Evolutionary conservation across 2,888 invertebrate species (phyloP), one percentile per base, ranked within the genome.

Genomic region (Allygus modestus): DNA sequence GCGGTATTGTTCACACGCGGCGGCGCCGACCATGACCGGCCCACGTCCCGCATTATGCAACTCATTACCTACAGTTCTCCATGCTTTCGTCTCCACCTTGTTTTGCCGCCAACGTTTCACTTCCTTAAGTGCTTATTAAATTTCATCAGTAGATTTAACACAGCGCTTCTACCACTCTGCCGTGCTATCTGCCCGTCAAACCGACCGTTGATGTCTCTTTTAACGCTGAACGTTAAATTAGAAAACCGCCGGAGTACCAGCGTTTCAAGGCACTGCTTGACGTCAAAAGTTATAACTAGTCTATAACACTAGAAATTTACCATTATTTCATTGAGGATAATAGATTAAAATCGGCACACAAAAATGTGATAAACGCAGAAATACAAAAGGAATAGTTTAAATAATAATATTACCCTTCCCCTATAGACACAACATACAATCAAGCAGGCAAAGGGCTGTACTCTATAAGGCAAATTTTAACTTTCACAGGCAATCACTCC

Each of bases 1-100:
- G 46, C 46, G 46, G 46, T 17, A 17, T 46, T 65, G 65, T 65
- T 65, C 15, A 65, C 65, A 65, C 28, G 7, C 17, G 17, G 65
- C 28, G 65, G 20, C 54, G 54, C 1, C 31, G 1, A 65, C 65
- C 65, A 31, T 65, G 65, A 65, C 65, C 9, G 20, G 20, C 7
- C 65, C 58, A 58, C 51, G 15, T n/a, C n/a, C n/a, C n/a, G 26
- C 65, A 65, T 65, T 65, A 65, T 65, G 31, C 28, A 65, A 65
- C 65, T 65, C 65, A 65, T 65, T 65, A 65, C 15, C 15, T 9
- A 28, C 26, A 12, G 15, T 65, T 31, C 65, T 65, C 31, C 65
- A 65, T 65, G 65, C 65, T 65, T 65, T 65, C 65, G 31, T 65
- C 17, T 1, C 65, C 28, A 20, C 11, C 54, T 54, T 54, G 54